Evolutionary conservation across 1,140 invertebrate genomes (phyloP), one percentile per base, ranked within the genome.

Genomic region (Popillia japonica): DNA sequence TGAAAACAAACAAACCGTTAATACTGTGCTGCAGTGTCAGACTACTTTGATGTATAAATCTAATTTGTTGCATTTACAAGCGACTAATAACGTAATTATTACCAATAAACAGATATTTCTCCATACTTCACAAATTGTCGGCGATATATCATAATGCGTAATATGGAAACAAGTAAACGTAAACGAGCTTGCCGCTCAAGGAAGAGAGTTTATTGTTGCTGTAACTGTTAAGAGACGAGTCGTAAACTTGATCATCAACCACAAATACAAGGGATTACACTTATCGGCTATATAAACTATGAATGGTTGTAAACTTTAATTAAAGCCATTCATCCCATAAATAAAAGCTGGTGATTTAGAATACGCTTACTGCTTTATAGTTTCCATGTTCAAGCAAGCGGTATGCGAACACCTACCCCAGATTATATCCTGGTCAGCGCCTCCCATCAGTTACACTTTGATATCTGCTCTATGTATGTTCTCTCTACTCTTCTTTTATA

Each of bases 161-260:
- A 34, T 34, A 4, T 34, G 2, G 27, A 55, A 55, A 2, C 14
- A 55, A n/a, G 14, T 55, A 55, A 55, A 55, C 17, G 17, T 55
- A n/a, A 55, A n/a, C 11, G 48, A 17, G 17, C 17, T 55, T 55
- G n/a, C 48, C 17, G 14, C 14, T 17, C 14, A 55, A 55, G 48
- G 17, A 20, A 55, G 11, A 17, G 14, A 55, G 17, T 55, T 55
- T 3, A 55, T 55, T 14, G 48, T 14, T 55, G n/a, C 14, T 55
- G 48, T 55, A 17, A 55, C 17, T 55, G 48, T 55, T 55, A 55
- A 17, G 48, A 55, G 48, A n/a, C 14, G 48, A 55, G 48, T 55
- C 48, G 17, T 55, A 55, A 55, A 55, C 48, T 55, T 55, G 48
- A 55, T 17, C 48, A 55, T 55, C 48, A 55, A 55, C 48, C 48